Conservation (phyloP, 2,113 vertebrate genomes). For the Melanostigma gelatinosum region DNA sequence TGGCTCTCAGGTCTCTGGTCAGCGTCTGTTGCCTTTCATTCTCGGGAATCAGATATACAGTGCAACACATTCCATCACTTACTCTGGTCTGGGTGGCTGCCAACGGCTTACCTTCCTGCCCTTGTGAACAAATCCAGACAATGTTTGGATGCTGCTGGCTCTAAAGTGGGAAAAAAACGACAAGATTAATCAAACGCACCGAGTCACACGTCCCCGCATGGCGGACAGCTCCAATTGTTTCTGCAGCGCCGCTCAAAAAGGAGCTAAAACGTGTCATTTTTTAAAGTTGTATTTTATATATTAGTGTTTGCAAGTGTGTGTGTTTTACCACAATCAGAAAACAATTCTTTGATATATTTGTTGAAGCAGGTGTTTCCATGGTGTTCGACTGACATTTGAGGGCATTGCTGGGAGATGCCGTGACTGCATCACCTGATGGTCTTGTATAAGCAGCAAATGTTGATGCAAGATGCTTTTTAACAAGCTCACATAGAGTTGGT, state of each 20-base stretch:
- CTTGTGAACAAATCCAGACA: conserved; percentile 46
- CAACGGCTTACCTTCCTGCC: conserved; percentile 61
- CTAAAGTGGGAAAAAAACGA: conserved; percentile 33
- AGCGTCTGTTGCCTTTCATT: conserved; percentile 33
- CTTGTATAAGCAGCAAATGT: not conserved
- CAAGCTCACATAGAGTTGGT: not conserved
- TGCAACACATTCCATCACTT: conserved; percentile 61
- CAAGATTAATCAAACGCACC: conserved; percentile 50
- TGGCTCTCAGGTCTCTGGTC: conserved; percentile 23
- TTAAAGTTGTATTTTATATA: not conserved
- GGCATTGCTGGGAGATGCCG: not conserved
- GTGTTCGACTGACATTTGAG: not conserved
- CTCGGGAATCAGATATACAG: conserved; percentile 51
- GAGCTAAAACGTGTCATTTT: not conserved
- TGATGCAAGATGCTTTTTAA: not conserved
- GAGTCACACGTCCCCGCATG: not conserved
- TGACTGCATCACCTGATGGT: not conserved
- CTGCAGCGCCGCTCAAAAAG: conserved; percentile 21
- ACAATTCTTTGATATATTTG: not conserved
- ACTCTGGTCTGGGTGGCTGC: conserved; percentile 36
- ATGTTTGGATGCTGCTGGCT: conserved; percentile 43
- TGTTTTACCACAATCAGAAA: not conserved
- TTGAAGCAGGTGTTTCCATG: not conserved
- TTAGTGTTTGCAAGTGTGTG: conserved; percentile 7
- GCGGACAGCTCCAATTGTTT: conserved; percentile 27